These are phyloP conservation scores for Urocitellus parryii DNA, from an alignment of 2,113 vertebrate species.

Conservation along the genomic window DNA sequence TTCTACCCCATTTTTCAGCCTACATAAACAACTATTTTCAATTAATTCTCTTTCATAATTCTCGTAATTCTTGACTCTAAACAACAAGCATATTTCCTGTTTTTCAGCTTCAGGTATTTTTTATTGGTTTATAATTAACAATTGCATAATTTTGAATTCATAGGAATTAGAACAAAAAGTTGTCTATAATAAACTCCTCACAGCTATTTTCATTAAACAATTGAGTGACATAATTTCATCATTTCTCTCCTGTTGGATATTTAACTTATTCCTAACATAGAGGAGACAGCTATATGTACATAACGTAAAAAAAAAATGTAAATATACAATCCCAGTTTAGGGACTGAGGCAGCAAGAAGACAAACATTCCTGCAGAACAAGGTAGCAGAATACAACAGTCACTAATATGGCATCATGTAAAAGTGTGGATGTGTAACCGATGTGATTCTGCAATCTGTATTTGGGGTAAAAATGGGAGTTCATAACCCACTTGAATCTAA, in stretches of 20 bases:
- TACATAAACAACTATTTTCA: constrained; percentile 2
- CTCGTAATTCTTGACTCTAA: neutral
- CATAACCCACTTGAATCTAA: no score
- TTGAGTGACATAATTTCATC: neutral
- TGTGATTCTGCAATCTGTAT: no score
- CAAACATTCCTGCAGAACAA: neutral
- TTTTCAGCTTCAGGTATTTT: constrained; percentile 13
- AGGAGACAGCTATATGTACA: neutral
- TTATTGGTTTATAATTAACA: constrained; percentile 8
- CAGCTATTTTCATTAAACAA: neutral
- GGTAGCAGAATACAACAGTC: no score
- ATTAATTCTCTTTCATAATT: constrained; percentile 31
- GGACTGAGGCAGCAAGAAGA: neutral
- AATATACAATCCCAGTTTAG: constrained; percentile 32
- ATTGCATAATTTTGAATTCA: neutral
- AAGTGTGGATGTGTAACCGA: no score
- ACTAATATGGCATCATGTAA: no score
- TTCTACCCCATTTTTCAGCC: neutral
- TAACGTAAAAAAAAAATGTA: neutral
- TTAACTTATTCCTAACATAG: constrained; percentile 30
- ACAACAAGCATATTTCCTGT: neutral
- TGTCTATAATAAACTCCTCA: neutral
- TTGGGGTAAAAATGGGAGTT: no score
- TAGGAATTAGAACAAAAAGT: neutral
- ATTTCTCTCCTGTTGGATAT: constrained; percentile 24